Conservation (phyloP, 2,113 vertebrate species). For the Nestor notabilis region DNA sequence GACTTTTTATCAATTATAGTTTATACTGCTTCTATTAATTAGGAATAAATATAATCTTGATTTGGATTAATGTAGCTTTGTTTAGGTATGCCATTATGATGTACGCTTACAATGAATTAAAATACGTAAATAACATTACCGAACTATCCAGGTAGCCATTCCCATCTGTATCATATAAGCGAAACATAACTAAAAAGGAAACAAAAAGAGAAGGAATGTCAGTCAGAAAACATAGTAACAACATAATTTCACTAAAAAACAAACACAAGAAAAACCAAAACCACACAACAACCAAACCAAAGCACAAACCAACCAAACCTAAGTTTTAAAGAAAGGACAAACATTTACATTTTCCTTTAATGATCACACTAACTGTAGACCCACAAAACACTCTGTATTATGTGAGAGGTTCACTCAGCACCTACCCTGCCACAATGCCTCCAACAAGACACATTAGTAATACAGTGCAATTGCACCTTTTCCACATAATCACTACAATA, state of each 20-base stretch:
- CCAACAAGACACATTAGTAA: accelerated
- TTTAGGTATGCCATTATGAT: background rate
- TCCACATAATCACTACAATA: background rate
- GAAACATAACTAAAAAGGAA: slow-evolving; percentile 83
- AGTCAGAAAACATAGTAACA: background rate
- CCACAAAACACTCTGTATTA: background rate
- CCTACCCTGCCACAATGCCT: background rate
- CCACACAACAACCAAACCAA: background rate
- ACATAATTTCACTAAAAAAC: background rate
- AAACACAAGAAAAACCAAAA: background rate
- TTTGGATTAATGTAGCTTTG: background rate
- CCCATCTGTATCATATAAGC: slow-evolving; percentile 85
- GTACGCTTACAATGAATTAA: background rate
- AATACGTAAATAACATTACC: slow-evolving; percentile 68
- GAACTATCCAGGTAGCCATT: slow-evolving; percentile 85
- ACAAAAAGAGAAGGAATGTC: slow-evolving; percentile 2
- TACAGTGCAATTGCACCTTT: background rate
- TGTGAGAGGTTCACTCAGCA: background rate
- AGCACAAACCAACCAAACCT: background rate
- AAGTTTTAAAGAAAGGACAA: background rate
- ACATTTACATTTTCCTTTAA: background rate
- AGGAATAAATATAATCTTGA: background rate
- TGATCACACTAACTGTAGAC: background rate
- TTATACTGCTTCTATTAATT: background rate
- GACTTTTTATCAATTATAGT: background rate